Evolutionary conservation across 2,888 invertebrate species (phyloP), one percentile per base, ranked within the genome.

Genomic region (Drosophila nigricruria): DNA sequence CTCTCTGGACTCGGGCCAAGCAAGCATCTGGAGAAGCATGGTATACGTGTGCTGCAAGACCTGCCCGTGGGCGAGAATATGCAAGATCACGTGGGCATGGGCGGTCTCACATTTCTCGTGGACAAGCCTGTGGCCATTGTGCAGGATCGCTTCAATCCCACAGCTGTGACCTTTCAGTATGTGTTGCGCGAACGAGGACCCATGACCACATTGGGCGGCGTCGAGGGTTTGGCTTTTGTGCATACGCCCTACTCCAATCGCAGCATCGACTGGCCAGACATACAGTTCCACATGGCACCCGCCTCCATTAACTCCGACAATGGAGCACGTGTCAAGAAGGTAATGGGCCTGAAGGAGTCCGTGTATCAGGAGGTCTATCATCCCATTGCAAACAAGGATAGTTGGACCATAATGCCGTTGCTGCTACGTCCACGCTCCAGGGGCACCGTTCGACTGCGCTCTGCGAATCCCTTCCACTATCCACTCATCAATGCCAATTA

Each of bases 401-500:
- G 91, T 6, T 97, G 97, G 96, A 97, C 97, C 0, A 95, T 97
- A 69, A 97, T 97, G 95, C 97, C 97, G 2, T 93, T 97, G n/a
- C 92, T 97, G 3, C 92, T 97, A 16, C 93, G 97, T 16, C 97
- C 97, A 0, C 95, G 95, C 78, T 97, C 97, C 0, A 93, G 97
- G 57, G 97, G 97, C 10, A 96, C 95, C 89, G 95, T 97, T 0
- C 94, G 95, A 73, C 93, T 99, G 25, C 94, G 94, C 62, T 96
- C 96, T 68, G 95, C 95, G 0, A 97, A 98, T 93, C 98, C 99
- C 0, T 96, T 96, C 80, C 96, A 97, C 56, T 96, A 96, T 88
- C 98, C 99, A 0, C 91, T 96, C 32, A 97, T 99, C 91, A 95
- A 99, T 92, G 97, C 99, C 2, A 97, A 98, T 90, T 99, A 99